Evolutionary conservation across 2,113 vertebrate species (phyloP), one percentile per base, ranked within the genome.

Genomic region (Corynorhinus townsendii): DNA sequence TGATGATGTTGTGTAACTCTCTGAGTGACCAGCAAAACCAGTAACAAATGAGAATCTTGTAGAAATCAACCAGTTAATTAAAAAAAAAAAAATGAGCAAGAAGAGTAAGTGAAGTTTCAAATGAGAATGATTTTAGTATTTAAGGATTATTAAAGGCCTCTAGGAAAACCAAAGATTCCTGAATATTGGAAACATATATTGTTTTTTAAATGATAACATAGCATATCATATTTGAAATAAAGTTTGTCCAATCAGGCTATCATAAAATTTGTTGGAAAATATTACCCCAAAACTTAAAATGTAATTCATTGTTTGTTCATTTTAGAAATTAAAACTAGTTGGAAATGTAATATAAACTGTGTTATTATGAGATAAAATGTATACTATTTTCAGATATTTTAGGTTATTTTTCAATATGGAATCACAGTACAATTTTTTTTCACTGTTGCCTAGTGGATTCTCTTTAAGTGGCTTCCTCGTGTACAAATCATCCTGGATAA

Each of bases 251-350:
- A 45, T 94, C 38, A 77, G 45, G 43, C 8, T 84, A 38, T 80
- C 49, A 77, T 54, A 91, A 85, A 73, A 89, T 66, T 59, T 79
- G 28, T 88, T 89, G 43, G 14, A 75, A 79, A 82, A 73, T 20
- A 80, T 47, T 12, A 84, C 6, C 11, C 45, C 17, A 19, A 75
- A 87, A 76, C 7, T 87, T 35, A 85, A 68, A 12, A 56, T 15
- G 72, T 75, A 26, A 84, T 52, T 56, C 45, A 28, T 45, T 91
- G 20, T 79, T 82, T 59, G 47, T 5, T 91, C 47, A 90, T 91
- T 75, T 95, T 83, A 47, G 92, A 43, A 90, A 93, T 91, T 75
- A 77, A 90, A 94, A 7, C 24, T 69, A 71, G 30, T 71, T 93
- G 64, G 19, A 82, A 82, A 94, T 71, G 75, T 22, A 83, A 81